Conservation (phyloP, 2,113 vertebrate species). For the Corythaeola cristata region DNA sequence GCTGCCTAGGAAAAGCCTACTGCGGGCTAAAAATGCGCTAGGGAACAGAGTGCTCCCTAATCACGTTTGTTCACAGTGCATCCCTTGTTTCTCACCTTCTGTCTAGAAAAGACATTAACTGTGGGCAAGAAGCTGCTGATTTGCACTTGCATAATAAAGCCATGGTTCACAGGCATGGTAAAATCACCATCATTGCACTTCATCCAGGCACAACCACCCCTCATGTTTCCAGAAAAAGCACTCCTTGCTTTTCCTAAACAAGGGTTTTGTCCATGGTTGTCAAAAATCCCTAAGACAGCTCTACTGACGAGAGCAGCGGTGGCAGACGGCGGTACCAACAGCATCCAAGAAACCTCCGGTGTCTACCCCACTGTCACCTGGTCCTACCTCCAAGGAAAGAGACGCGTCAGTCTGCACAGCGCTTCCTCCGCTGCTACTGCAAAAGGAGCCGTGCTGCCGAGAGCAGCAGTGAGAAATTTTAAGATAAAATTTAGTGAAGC, state of each 20-base stretch:
- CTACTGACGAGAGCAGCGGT: background rate
- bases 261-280: background rate
- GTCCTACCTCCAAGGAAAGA: background rate
- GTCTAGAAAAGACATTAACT: background rate
- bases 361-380: background rate
- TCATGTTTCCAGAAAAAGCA: background rate
- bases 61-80: background rate
- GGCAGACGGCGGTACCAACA: background rate
- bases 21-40: background rate
- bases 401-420: fast-evolving
- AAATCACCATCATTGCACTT: background rate
- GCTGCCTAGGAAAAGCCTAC: background rate
- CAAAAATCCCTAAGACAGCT: background rate
- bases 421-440: background rate
- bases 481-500: background rate
- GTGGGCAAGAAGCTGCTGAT: background rate
- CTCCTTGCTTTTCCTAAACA: background rate
- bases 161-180: background rate
- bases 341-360: background rate
- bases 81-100: background rate
- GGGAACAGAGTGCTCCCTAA: background rate
- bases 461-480: background rate
- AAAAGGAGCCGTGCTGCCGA: background rate
- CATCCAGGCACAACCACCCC: background rate
- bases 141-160: background rate